phyloP scores from a whole-genome alignment of 2,113 vertebrate genomes.

The Herpailurus yagouaroundi region DNA sequence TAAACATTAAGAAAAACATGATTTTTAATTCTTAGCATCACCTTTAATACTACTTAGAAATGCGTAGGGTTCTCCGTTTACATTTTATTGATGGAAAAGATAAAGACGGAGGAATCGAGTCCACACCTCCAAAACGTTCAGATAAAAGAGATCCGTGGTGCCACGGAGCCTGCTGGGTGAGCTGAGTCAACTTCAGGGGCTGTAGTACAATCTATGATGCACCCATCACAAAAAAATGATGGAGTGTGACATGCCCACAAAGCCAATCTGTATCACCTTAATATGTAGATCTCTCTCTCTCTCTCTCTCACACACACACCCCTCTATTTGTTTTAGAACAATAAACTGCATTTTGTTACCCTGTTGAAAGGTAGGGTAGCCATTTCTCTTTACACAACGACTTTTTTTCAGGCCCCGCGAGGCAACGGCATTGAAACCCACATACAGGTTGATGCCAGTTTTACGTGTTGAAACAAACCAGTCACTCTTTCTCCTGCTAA shows the following conservation, averaged over 20 bases:
- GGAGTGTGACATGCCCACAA: not conserved
- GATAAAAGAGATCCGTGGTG: not conserved
- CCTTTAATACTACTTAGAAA: not conserved
- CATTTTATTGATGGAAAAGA: not conserved
- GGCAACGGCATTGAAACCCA: constrained; percentile 50
- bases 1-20: not conserved
- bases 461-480: constrained; percentile 85
- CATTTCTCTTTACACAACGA: not conserved
- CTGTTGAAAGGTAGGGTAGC: constrained; percentile 31
- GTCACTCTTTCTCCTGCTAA: constrained; percentile 84
- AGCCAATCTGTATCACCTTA: not conserved
- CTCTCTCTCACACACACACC: not conserved
- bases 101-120: not conserved
- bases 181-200: not conserved
- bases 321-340: constrained; percentile 39
- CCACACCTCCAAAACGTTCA: not conserved
- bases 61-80: not conserved
- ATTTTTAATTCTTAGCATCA: not conserved
- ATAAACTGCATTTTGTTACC: constrained; percentile 7
- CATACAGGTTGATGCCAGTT: constrained; percentile 64
- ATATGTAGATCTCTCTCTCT: not conserved
- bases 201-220: not conserved
- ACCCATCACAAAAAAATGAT: not conserved
- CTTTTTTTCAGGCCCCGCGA: not conserved
- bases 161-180: not conserved